Evolutionary conservation across 2,113 vertebrate genomes (phyloP).

Genomic region (Cavia porcellus): DNA sequence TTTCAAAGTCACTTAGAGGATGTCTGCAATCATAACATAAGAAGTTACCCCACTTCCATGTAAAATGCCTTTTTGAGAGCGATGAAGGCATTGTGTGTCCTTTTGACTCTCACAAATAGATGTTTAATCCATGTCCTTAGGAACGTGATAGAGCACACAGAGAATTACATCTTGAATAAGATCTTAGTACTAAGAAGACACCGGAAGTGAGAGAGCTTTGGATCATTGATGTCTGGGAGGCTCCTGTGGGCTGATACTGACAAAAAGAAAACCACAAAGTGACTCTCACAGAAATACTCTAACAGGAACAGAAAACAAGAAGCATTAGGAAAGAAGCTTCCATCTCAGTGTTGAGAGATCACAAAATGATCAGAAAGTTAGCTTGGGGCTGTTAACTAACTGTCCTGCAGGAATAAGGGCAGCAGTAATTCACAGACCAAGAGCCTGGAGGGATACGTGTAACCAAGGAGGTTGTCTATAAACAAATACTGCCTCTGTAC

Average conservation of each 20-base stretch:
- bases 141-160: not conserved
- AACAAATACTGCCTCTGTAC: not conserved
- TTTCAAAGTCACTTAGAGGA: not conserved
- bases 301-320: not conserved
- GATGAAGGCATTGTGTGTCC: not conserved
- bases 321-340: not conserved
- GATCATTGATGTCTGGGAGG: not conserved
- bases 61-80: not conserved
- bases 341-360: not conserved
- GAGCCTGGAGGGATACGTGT: not conserved
- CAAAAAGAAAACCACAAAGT: not conserved
- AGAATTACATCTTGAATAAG: not conserved
- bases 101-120: not conserved
- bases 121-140: not conserved
- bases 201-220: not conserved
- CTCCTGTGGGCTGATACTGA: accelerated
- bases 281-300: not conserved
- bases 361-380: not conserved
- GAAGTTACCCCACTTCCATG: not conserved
- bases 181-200: not conserved
- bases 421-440: not conserved
- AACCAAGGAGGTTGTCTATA: not conserved
- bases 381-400: not conserved
- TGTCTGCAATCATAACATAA: not conserved
- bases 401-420: not conserved